Percentiles rank a stretch among this genome's conserved stretches.
Evolutionary conservation across 2,113 vertebrate genomes (phyloP).

Genomic region (Spilogale gracilis): DNA sequence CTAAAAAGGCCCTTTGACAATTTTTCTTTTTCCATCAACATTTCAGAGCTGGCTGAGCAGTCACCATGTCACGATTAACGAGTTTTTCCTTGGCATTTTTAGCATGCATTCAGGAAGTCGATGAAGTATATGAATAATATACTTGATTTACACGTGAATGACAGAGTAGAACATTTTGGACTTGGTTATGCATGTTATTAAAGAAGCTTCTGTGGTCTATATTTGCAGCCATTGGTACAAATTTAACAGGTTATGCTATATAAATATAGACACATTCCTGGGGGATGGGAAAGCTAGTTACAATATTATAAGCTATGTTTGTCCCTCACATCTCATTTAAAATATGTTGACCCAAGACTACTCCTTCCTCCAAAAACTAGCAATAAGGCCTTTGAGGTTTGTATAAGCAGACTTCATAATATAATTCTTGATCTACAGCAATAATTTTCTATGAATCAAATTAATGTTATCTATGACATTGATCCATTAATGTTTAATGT

Average conservation of each 20-base stretch:
- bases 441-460: conserved; percentile 67
- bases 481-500: conserved; percentile 36
- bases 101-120: conserved; percentile 81
- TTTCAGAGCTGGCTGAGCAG: conserved; percentile 82
- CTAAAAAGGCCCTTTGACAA: conserved; percentile 81
- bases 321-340: conserved; percentile 78
- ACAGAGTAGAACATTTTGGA: conserved; percentile 81
- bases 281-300: conserved; percentile 23
- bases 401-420: conserved; percentile 57
- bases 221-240: conserved; percentile 77
- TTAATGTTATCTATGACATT: neutral
- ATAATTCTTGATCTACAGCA: conserved; percentile 48
- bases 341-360: conserved; percentile 59
- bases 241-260: conserved; percentile 81
- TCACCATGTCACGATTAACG: conserved; percentile 82
- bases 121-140: conserved; percentile 85
- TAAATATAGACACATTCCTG: conserved; percentile 82
- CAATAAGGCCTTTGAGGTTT: conserved; percentile 56
- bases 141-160: conserved; percentile 85
- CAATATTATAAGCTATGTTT: conserved; percentile 76
- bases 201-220: conserved; percentile 80
- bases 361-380: conserved; percentile 68
- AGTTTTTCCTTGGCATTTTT: conserved; percentile 83
- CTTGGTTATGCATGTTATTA: conserved; percentile 79
- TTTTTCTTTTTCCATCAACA: conserved; percentile 83